Percentiles rank a stretch among this genome's conserved stretches.
phyloP scores from a whole-genome alignment of 1,140 invertebrate species.

The Eurosta solidaginis region DNA sequence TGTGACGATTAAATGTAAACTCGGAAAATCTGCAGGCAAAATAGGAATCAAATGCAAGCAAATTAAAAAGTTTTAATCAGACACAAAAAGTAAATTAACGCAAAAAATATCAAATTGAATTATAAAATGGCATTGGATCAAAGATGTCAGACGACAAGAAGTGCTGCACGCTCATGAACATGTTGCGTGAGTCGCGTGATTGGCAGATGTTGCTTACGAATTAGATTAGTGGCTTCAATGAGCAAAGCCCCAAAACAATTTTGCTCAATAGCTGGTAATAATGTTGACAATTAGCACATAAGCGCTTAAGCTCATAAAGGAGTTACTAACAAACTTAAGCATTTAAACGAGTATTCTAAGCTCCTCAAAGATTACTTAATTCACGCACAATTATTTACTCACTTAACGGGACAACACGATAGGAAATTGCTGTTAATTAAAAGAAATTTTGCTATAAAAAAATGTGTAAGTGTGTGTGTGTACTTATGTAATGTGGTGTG shows the following conservation, averaged over 20 bases:
- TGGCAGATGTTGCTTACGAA: not conserved
- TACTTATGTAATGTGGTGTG: too few species aligned
- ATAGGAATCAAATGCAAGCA: not conserved
- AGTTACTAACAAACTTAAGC: not conserved
- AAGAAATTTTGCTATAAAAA: not conserved
- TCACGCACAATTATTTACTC: not conserved
- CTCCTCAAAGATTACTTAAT: not conserved
- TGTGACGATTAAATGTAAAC: not conserved
- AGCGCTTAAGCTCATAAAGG: not conserved
- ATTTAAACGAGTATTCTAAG: not conserved
- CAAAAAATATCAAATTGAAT: not conserved
- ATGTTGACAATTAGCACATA: not conserved
- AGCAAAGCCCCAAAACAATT: not conserved
- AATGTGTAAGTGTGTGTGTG: not conserved
- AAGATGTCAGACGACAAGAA: not conserved
- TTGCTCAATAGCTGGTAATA: not conserved
- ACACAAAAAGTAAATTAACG: not conserved
- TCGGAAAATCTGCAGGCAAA: not conserved
- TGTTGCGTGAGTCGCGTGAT: constrained; percentile 5
- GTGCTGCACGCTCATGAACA: not conserved
- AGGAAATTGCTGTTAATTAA: not conserved
- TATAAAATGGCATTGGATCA: not conserved
- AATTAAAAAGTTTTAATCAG: not conserved
- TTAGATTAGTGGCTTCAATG: not conserved
- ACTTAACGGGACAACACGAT: not conserved